These are phyloP conservation scores for Regulus satrapa DNA, from an alignment of 2,113 vertebrate species.

Conservation along the genomic window DNA sequence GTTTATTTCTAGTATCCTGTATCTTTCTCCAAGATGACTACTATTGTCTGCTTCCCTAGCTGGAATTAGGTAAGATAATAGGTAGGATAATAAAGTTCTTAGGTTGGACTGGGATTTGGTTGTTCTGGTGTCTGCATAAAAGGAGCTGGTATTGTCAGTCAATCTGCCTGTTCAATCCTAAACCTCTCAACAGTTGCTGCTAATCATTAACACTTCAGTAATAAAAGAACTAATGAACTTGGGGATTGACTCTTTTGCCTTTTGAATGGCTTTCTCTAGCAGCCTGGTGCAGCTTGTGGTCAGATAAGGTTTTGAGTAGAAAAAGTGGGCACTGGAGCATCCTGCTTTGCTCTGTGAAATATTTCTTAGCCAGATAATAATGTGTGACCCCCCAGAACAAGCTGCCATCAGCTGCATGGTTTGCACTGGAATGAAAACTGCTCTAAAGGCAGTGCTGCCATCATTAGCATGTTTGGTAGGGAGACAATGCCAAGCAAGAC, in stretches of 20 bases:
- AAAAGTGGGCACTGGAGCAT: neutral
- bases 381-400: neutral
- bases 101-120: neutral
- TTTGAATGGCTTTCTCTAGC: neutral
- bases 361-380: neutral
- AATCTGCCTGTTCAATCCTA: neutral
- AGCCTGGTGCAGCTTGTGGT: neutral
- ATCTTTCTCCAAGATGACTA: neutral
- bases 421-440: neutral
- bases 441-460: neutral
- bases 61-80: neutral
- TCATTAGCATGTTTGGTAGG: neutral
- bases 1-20: neutral
- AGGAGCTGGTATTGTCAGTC: neutral
- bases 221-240: neutral
- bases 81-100: neutral
- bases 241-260: neutral
- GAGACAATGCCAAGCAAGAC: neutral
- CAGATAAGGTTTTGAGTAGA: neutral
- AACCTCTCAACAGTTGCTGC: neutral
- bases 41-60: neutral
- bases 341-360: neutral
- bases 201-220: neutral
- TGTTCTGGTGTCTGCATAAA: neutral
- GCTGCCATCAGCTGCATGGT: neutral